Percentiles rank a stretch among this genome's conserved stretches.
Conservation (phyloP, 92 coral and sea anemone genomes). For the Porites cylindrica region DNA sequence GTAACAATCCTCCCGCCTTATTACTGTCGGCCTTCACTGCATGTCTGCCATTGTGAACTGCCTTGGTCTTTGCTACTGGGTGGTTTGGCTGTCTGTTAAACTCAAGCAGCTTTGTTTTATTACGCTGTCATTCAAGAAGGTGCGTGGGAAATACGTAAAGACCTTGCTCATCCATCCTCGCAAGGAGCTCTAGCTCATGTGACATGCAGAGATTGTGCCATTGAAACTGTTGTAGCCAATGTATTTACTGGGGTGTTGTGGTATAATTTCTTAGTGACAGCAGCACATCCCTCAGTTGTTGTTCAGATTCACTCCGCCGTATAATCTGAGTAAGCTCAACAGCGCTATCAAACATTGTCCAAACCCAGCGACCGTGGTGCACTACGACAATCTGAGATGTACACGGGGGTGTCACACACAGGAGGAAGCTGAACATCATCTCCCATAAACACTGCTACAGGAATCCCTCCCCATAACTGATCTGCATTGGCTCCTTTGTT, state of each 20-base stretch:
- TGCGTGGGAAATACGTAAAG: slow-evolving; percentile 63
- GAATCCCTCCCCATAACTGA: slow-evolving; percentile 48
- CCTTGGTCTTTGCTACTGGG: slow-evolving; percentile 50
- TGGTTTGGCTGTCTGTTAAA: slow-evolving; percentile 30
- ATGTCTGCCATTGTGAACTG: slow-evolving; percentile 39
- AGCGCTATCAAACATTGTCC: slow-evolving; percentile 53
- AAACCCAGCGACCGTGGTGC: slow-evolving; percentile 54
- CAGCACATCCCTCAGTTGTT: slow-evolving; percentile 42
- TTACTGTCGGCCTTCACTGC: slow-evolving; percentile 48
- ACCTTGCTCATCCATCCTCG: slow-evolving; percentile 59
- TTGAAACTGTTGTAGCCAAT: slow-evolving; percentile 22
- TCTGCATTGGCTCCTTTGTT: slow-evolving; percentile 33
- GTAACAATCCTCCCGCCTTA: slow-evolving; percentile 55
- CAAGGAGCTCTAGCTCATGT: slow-evolving; percentile 7
- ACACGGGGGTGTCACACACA: slow-evolving; percentile 48
- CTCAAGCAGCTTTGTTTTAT: slow-evolving; percentile 36
- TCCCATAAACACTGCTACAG: slow-evolving; percentile 46
- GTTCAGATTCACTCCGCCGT: slow-evolving; percentile 47
- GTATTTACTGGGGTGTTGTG: slow-evolving; percentile 3
- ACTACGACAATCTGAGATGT: slow-evolving; percentile 40
- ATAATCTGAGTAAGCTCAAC: slow-evolving; percentile 47
- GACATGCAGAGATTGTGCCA: neutral
- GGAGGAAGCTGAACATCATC: slow-evolving; percentile 61
- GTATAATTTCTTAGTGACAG: neutral
- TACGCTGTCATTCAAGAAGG: slow-evolving; percentile 47